Base-by-base conservation (phyloP, 2,888 invertebrate genomes). In the Lysandra coridon region DNA sequence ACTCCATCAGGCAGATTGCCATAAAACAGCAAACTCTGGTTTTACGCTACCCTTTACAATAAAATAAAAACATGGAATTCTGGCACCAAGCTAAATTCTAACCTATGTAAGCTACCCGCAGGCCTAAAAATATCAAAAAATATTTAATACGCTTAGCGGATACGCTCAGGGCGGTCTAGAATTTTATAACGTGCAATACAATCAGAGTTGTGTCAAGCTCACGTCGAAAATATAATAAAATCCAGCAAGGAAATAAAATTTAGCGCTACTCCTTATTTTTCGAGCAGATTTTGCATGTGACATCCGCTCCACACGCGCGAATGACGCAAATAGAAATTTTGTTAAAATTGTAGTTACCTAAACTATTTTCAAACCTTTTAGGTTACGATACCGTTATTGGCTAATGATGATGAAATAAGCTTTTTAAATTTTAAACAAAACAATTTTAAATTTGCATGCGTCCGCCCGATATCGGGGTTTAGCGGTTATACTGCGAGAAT, bases 201-300 rank as follows among this genome's bases (percentile, higher is more conserved):
- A 91, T 89, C 89, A 89, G 83, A 83, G 83, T 81, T 82, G 84
- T 86, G 90, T 92, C 92, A 88, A 84, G 82, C 85, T 84, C 89
- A 90, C 85, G 88, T 88, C 88, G 87, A 85, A 83, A 87, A 85
- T 86, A 89, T 89, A 88, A 91, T 89, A 88, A 89, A 90, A 91
- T 88, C 86, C 85, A 84, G 84, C 80, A 85, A 83, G 86, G 87
- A 87, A 89, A 89, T 90, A 89, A 83, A 81, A 80, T 81, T 88
- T 86, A 84, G 87, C 86, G 88, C 87, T 85, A 85, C 86, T 76
- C 33, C 82, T 87, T 87, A 88, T 87, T 88, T 86, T 83, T 49
- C 53, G 49, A 23, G 30, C 12, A 30, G 53, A 49, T 30, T 57
- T 53, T 76, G 76, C 76, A 76, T 76, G 76, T 76, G 76, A 76